Evolutionary conservation across 2,888 invertebrate genomes (phyloP), one percentile per base, ranked within the genome.

Genomic region (Branchipolynoe longqiensis): DNA sequence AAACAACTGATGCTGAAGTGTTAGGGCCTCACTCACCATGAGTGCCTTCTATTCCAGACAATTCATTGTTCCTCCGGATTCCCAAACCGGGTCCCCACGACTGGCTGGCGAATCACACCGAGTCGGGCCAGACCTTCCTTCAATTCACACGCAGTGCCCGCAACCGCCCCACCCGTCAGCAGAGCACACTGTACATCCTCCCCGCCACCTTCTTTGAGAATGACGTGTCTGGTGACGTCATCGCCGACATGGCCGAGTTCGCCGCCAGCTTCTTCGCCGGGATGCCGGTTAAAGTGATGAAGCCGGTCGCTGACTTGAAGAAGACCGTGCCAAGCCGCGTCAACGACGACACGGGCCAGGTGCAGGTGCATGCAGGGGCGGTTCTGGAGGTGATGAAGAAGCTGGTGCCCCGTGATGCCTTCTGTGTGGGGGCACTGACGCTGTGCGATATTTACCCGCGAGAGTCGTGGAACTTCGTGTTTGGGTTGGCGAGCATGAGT

Each of bases 381-480:
- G 64, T 8, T 12, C 31, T 33, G 4, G 64, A 33, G 31, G 64
- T 64, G 28, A 33, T 64, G 64, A 64, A 4, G 33, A 64, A 64
- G 22, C 31, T 74, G 25, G 74, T 88, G 56, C 89, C 89, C 3
- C 54, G 40, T n/a, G 88, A 90, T 85, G 89, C 89, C 18, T 89
- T 90, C 73, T 89, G 90, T 89, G 87, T 89, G 36, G 90, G 89
- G 12, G 90, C 89, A 1, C 88, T 90, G 56, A 90, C 90, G 0
- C 69, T 90, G 88, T 89, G 90, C 85, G 90, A 90, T 85, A 83
- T 90, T 33, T 90, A 90, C 85, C 90, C 89, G 0, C 69, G 86
- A 64, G 88, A 89, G 18, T 86, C 83, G 22, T 90, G 89, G 89
- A 90, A 90, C 81, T 90, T 90, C 88, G 90, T 90, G n/a, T 90